Percentiles rank a stretch among this genome's conserved stretches.
phyloP scores from a whole-genome alignment of 2,797 vertebrate species.

The Arrhamphus sclerolepis region DNA sequence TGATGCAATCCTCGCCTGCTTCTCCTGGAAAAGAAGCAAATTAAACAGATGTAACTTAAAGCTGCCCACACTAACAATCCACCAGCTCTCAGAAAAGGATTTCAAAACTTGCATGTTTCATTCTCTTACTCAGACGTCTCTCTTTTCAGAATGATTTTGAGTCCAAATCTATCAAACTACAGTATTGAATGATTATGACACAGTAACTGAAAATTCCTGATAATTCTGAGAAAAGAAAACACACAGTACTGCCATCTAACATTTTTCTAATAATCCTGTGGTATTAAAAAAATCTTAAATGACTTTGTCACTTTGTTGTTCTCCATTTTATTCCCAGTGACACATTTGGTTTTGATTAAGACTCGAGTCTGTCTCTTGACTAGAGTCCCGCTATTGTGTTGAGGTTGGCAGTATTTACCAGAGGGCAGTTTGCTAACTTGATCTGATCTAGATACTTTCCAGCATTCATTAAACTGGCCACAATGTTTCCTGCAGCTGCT shows the following conservation, averaged over 20 bases:
- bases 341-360: conserved; percentile 26
- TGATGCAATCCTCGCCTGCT: conserved; percentile 93
- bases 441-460: conserved; percentile 49
- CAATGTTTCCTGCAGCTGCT: conserved; percentile 50
- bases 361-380: conserved; percentile 6
- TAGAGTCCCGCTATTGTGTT: conserved; percentile 31
- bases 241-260: too few relatives aligned
- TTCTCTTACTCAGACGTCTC: neutral
- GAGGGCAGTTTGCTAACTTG: conserved; percentile 37
- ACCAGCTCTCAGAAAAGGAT: too few relatives aligned
- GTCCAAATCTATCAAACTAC: too few relatives aligned
- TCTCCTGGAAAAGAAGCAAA: conserved; percentile 79
- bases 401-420: conserved; percentile 45
- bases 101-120: too few relatives aligned
- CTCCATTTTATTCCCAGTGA: conserved; percentile 8
- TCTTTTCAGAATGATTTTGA: neutral
- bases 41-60: neutral
- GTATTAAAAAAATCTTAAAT: neutral
- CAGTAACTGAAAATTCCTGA: too few relatives aligned
- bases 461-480: conserved; percentile 41
- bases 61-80: too few relatives aligned
- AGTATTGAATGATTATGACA: too few relatives aligned
- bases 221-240: too few relatives aligned
- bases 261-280: neutral
- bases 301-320: neutral